Conservation (phyloP, 1,140 invertebrate species). For the Trichomalopsis sarcophagae region DNA sequence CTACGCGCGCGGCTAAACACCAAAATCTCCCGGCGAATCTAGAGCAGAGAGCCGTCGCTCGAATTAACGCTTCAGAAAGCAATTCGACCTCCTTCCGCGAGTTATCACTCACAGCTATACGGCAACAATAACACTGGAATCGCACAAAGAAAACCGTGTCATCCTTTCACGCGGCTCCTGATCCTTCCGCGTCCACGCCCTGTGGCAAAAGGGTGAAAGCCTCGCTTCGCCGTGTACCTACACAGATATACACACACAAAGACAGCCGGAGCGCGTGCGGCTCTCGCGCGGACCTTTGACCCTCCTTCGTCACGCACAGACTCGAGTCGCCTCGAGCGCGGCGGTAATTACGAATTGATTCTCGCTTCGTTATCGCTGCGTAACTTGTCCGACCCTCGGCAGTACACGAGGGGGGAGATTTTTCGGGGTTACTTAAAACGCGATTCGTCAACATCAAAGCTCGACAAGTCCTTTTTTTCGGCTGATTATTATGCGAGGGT, state of each 20-base stretch:
- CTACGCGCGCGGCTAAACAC: neutral
- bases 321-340: neutral
- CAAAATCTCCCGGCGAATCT: neutral
- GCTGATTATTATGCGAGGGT: slow-evolving; percentile 15
- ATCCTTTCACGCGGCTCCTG: neutral
- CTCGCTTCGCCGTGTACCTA: too few species aligned
- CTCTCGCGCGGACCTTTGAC: slow-evolving; percentile 24
- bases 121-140: too few species aligned
- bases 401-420: slow-evolving; percentile 15
- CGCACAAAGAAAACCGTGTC: neutral
- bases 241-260: neutral
- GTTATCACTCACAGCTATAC: neutral
- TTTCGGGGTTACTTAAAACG: slow-evolving; percentile 4
- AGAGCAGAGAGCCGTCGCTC: neutral
- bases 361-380: slow-evolving; percentile 35
- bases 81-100: neutral
- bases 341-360: slow-evolving; percentile 50
- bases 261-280: slow-evolving; percentile 9
- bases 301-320: neutral
- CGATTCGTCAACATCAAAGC: slow-evolving; percentile 49
- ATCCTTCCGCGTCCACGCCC: slow-evolving; percentile 3
- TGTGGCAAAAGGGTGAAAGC: neutral
- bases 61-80: neutral
- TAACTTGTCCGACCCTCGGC: neutral
- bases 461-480: neutral